Conservation (phyloP, 1,140 invertebrate species). For the Trichonephila clavipes region DNA sequence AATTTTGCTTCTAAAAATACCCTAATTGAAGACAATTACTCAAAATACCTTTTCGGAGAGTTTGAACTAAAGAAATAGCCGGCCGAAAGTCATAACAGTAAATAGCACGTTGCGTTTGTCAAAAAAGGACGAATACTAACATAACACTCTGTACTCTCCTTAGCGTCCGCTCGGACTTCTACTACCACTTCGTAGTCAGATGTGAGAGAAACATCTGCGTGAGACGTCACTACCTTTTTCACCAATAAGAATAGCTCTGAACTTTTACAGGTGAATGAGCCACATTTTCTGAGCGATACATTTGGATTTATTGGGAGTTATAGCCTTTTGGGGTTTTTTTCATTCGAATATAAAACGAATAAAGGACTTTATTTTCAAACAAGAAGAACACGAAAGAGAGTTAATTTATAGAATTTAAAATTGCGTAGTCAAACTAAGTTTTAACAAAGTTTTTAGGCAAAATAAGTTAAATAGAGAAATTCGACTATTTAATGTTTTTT, state of each 20-base stretch:
- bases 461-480: too few species aligned
- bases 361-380: background rate
- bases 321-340: background rate
- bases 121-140: background rate
- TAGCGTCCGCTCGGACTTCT: conserved; percentile 18
- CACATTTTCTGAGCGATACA: background rate
- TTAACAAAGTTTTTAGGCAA: too few species aligned
- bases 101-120: conserved; percentile 43
- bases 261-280: conserved; percentile 68
- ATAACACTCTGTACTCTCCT: background rate
- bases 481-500: too few species aligned
- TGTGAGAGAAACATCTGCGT: conserved; percentile 60
- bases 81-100: conserved; percentile 12
- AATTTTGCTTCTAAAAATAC: background rate
- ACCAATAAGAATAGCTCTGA: conserved; percentile 41
- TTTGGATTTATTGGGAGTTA: background rate
- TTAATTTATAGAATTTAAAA: too few species aligned
- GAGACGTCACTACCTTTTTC: conserved; percentile 45
- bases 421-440: too few species aligned
- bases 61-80: background rate
- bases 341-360: background rate
- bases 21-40: background rate
- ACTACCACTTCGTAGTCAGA: conserved; percentile 49
- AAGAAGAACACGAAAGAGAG: background rate
- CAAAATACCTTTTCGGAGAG: background rate